Evolutionary conservation across 2,113 vertebrate genomes (phyloP).

Genomic region (Manacus vitellinus): DNA sequence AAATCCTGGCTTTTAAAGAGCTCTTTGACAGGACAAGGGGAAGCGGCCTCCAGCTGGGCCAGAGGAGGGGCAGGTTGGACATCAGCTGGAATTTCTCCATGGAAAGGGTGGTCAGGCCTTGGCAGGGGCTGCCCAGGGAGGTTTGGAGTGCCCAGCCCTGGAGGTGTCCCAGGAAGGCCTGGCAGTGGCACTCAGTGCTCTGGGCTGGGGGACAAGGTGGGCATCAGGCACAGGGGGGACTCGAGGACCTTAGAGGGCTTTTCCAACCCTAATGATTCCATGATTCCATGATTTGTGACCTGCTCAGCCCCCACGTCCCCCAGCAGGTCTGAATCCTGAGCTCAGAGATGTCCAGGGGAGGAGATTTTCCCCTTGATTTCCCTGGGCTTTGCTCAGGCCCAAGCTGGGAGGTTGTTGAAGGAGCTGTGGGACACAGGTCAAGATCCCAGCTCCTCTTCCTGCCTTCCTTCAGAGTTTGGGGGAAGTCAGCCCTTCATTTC

Average conservation of each 20-base stretch:
- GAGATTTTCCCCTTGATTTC: background rate
- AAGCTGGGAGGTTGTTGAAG: background rate
- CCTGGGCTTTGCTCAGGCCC: background rate
- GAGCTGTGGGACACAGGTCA: background rate
- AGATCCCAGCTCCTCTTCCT: background rate
- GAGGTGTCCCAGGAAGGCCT: background rate
- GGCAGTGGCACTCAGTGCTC: accelerated
- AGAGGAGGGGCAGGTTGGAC: accelerated
- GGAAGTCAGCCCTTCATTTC: background rate
- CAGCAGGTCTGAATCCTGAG: background rate
- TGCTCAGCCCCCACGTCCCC: background rate
- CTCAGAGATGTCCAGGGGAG: accelerated
- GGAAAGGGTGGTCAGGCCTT: accelerated
- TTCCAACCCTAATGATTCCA: background rate
- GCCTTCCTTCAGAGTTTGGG: background rate
- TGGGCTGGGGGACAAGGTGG: background rate
- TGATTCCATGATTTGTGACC: background rate
- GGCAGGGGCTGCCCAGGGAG: background rate
- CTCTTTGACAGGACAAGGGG: background rate
- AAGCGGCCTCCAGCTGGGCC: accelerated
- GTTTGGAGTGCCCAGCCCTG: background rate
- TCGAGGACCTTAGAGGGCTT: accelerated
- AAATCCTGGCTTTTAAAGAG: background rate
- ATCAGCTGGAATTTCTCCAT: accelerated
- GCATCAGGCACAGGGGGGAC: background rate